These are phyloP conservation scores for Heliocidaris erythrogramma DNA, from an alignment of 35 echinoderm and acorn worm species.

Conservation along the genomic window DNA sequence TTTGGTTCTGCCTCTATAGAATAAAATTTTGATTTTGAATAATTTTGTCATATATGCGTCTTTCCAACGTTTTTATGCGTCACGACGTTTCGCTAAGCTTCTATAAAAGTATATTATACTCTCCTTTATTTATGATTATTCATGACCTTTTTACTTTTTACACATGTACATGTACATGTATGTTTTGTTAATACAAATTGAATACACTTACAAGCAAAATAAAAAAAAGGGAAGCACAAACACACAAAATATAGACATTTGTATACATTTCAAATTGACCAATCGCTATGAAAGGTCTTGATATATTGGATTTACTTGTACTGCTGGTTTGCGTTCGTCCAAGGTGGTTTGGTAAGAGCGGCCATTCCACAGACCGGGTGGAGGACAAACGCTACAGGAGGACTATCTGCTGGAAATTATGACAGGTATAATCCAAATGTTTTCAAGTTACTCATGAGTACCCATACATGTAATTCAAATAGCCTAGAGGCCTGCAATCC, in stretches of 20 bases:
- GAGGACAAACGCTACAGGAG: not conserved
- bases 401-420: slow-evolving; percentile 25
- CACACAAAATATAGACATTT: not conserved
- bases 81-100: too few relatives aligned
- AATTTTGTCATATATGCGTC: too few relatives aligned
- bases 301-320: slow-evolving; percentile 19
- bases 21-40: too few relatives aligned
- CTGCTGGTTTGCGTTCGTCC: slow-evolving; percentile 19
- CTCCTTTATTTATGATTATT: too few relatives aligned
- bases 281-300: not conserved
- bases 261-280: not conserved
- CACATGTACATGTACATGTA: not conserved
- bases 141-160: not conserved
- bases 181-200: not conserved
- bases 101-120: too few relatives aligned
- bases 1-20: too few relatives aligned
- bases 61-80: too few relatives aligned
- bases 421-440: not conserved
- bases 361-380: not conserved
- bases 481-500: not conserved
- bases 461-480: not conserved
- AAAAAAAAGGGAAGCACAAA: not conserved
- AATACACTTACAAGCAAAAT: not conserved
- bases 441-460: not conserved
- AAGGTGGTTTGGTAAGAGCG: not conserved